Evolutionary conservation across 2,888 invertebrate species (phyloP), one percentile per base, ranked within the genome.

Genomic region (Nebria brevicollis): DNA sequence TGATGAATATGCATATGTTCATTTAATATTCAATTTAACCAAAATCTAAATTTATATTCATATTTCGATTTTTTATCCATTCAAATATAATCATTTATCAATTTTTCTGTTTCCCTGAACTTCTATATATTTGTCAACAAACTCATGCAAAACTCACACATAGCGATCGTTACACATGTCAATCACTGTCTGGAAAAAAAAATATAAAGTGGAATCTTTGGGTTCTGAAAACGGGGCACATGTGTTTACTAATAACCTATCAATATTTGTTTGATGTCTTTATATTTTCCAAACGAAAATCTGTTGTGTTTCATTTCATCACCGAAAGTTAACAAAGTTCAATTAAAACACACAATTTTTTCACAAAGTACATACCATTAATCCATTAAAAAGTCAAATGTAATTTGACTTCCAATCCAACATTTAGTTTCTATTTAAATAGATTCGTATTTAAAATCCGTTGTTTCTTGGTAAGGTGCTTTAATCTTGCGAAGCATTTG

Each of bases 161-260:
- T 13, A 3, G 2, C 34, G 7, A 6, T 25, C 20, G 20, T 6
- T 11, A 34, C 70, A 70, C 70, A 34, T 70, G 70, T 15, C 70
- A 70, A 70, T 70, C 70, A 70, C 25, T 70, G 70, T 68, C 20
- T 70, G 10, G 70, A 25, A 25, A 70, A 20, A 54, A 11, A 43
- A 1, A 43, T 7, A 54, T 7, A 54, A 11, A 54, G 2, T 54
- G 54, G 7, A 54, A 70, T 70, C 70, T 70, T 70, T 70, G 1
- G 70, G 7, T 54, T 10, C 70, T 15, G 20, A 34, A 70, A 70
- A 11, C 34, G 15, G 25, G 26, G n/a, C 70, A 70, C 3, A 25
- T 8, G 8, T 8, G 54, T 54, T 54, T 8, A 54, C 54, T 54
- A 13, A 13, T 13, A 13, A 7, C 7, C 54, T 13, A 54, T 54